These are phyloP conservation scores for Alces alces DNA, from an alignment of 2,113 vertebrate species.

Conservation along the genomic window DNA sequence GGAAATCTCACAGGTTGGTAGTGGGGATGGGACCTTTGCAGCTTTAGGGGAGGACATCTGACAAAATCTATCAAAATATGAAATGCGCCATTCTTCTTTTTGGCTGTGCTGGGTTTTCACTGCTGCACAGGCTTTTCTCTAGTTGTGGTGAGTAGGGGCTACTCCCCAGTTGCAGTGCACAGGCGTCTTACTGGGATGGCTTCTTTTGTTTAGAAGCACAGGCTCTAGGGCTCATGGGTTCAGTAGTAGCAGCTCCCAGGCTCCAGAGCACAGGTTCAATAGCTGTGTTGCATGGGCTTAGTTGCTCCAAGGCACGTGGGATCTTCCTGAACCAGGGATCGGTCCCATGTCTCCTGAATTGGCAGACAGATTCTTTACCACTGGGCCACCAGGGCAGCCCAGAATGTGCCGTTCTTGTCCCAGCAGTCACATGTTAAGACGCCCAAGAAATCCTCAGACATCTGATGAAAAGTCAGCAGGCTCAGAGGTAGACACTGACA, in stretches of 20 bases:
- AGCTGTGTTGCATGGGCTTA: background rate
- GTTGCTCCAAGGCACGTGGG: background rate
- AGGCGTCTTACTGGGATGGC: background rate
- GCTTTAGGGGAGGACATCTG: background rate
- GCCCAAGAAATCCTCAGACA: background rate
- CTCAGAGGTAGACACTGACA: background rate
- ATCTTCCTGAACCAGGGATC: background rate
- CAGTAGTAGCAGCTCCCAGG: background rate
- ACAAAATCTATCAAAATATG: background rate
- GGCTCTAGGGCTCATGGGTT: background rate
- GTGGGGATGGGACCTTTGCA: background rate
- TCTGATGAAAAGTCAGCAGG: background rate
- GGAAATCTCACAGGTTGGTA: background rate
- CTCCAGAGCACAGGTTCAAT: background rate
- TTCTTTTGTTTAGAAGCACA: background rate
- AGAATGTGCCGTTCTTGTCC: background rate
- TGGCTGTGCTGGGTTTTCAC: background rate
- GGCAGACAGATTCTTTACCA: background rate
- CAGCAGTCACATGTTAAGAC: background rate
- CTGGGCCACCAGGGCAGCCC: background rate
- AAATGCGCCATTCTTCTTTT: background rate
- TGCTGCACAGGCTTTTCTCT: background rate
- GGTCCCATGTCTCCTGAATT: background rate
- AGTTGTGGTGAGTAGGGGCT: background rate
- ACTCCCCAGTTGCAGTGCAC: background rate